phyloP scores from a whole-genome alignment of 1,140 invertebrate genomes.

The Trialeurodes vaporariorum region DNA sequence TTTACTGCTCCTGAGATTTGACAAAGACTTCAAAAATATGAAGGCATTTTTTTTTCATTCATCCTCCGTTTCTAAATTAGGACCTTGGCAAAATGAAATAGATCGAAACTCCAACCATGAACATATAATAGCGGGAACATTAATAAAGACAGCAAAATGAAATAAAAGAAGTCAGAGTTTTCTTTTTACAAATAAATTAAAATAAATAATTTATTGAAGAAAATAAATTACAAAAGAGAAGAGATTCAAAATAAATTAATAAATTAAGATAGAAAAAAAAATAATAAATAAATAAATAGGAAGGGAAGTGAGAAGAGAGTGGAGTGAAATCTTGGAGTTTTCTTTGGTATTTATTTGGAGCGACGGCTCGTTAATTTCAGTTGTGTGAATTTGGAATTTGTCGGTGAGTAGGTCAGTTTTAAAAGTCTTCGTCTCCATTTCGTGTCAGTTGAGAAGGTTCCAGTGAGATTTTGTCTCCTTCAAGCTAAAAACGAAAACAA shows the following conservation, averaged over 20 bases:
- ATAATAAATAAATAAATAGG: too few relatives aligned
- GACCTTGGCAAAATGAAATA: too few relatives aligned
- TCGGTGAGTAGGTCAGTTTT: neutral
- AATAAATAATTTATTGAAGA: neutral
- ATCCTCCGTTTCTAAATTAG: too few relatives aligned
- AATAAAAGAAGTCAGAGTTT: neutral
- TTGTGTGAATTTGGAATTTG: neutral
- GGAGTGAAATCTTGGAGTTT: neutral
- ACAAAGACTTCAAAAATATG: too few relatives aligned
- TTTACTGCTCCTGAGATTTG: too few relatives aligned
- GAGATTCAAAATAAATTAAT: neutral
- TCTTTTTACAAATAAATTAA: neutral
- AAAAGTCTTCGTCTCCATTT: neutral
- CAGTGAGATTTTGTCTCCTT: neutral
- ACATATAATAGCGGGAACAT: too few relatives aligned
- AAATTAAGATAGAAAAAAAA: neutral
- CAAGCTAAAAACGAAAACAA: neutral
- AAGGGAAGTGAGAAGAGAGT: neutral
- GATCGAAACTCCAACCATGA: too few relatives aligned
- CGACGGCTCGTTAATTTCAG: neutral
- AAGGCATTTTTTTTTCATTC: too few relatives aligned
- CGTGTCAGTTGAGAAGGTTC: neutral
- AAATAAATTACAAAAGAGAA: conserved; percentile 1
- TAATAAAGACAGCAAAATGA: neutral
- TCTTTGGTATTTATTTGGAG: neutral